Evolutionary conservation across 2,797 vertebrate species (phyloP).

Genomic region (Taenioides sp.): DNA sequence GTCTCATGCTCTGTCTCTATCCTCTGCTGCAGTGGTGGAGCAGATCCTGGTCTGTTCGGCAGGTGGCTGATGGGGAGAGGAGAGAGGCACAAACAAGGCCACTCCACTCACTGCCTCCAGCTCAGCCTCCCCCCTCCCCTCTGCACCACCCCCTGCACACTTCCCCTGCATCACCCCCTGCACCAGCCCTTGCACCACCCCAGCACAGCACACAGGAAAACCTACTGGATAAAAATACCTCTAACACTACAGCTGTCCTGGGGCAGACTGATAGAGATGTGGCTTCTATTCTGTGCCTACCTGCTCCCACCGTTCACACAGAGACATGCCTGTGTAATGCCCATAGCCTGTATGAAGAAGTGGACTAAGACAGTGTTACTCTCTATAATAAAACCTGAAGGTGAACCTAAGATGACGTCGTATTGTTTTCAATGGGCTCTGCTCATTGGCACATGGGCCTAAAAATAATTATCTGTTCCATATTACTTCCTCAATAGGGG

Average conservation of each 20-base stretch:
- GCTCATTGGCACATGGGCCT: too few species aligned
- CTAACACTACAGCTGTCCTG: not conserved
- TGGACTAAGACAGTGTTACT: too few species aligned
- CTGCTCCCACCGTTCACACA: too few species aligned
- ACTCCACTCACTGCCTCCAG: conserved; percentile 47
- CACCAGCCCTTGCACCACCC: not conserved
- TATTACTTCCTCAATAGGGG: too few species aligned
- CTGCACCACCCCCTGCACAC: not conserved
- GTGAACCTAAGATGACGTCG: too few species aligned
- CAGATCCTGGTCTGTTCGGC: conserved; percentile 65
- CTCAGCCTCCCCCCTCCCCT: not conserved
- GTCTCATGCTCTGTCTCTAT: conserved; percentile 70
- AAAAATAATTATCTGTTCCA: too few species aligned
- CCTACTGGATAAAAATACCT: not conserved
- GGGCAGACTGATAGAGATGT: conserved; percentile 6
- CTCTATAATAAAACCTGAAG: too few species aligned
- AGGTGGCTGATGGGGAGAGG: conserved; percentile 74
- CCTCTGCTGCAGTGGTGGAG: conserved; percentile 65
- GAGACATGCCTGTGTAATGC: too few species aligned
- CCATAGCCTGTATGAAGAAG: too few species aligned
- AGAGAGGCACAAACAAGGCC: conserved; percentile 65
- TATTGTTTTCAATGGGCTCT: too few species aligned
- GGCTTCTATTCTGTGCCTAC: not conserved
- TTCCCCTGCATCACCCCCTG: too few species aligned
- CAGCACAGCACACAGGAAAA: not conserved